Conservation (phyloP, 2,888 invertebrate species). For the Xanthia togata region DNA sequence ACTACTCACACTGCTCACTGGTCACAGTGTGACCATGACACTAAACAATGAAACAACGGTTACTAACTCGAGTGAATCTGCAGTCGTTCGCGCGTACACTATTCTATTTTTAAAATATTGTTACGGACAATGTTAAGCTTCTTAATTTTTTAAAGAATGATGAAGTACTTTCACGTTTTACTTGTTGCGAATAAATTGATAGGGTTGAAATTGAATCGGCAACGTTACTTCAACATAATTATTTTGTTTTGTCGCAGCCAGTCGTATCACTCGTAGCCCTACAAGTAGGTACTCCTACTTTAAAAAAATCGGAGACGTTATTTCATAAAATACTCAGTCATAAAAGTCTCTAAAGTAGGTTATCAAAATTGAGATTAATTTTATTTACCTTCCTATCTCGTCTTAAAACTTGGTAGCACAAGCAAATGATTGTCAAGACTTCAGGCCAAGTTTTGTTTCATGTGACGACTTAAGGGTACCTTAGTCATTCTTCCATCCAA, state of each 20-base stretch:
- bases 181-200: background rate
- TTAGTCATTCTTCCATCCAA: no score
- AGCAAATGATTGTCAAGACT: constrained; percentile 38
- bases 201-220: background rate
- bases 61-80: constrained; percentile 56
- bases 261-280: background rate
- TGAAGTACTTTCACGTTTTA: constrained; percentile 6
- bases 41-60: constrained; percentile 59
- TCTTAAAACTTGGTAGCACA: constrained; percentile 31
- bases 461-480: no score
- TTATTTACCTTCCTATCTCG: background rate
- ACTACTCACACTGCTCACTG: constrained; percentile 54
- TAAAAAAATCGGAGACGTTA: background rate
- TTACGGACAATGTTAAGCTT: constrained; percentile 14
- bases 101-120: constrained; percentile 41
- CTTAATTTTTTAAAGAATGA: constrained; percentile 1
- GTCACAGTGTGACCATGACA: constrained; percentile 60
- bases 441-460: constrained; percentile 39
- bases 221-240: background rate
- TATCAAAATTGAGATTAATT: constrained; percentile 37
- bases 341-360: constrained; percentile 15
- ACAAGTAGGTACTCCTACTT: background rate
- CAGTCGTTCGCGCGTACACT: constrained; percentile 31
- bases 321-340: constrained; percentile 13
- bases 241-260: background rate